These are phyloP conservation scores for Semaprochilodus insignis DNA, from an alignment of 2,797 vertebrate species.

Conservation along the genomic window DNA sequence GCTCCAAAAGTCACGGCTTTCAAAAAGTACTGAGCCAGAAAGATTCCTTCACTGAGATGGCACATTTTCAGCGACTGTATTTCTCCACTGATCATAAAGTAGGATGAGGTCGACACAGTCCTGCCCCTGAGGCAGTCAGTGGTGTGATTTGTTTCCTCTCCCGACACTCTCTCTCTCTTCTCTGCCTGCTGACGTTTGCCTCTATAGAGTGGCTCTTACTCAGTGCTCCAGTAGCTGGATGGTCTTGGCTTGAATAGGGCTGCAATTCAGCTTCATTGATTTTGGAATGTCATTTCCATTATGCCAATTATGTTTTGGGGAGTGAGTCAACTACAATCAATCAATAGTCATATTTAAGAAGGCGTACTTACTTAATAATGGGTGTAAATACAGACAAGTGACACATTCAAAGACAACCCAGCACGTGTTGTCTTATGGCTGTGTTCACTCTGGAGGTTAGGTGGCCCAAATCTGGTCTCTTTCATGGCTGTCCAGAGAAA, in stretches of 20 bases:
- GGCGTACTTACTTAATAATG: too few species aligned
- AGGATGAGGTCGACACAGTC: conserved; percentile 2
- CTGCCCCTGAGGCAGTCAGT: conserved; percentile 11
- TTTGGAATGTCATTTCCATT: too few species aligned
- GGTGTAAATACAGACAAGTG: too few species aligned
- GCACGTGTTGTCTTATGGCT: too few species aligned
- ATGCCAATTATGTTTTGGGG: too few species aligned
- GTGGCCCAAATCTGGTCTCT: too few species aligned
- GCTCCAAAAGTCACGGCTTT: not conserved
- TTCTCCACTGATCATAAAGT: conserved; percentile 5
- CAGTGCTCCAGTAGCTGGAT: not conserved
- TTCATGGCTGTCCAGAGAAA: too few species aligned
- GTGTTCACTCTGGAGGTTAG: too few species aligned
- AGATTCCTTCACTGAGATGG: not conserved
- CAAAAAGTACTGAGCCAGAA: conserved; percentile 10
- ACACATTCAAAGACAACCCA: too few species aligned
- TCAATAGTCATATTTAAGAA: too few species aligned
- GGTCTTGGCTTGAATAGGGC: not conserved
- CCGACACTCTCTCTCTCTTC: not conserved
- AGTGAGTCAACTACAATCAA: too few species aligned
- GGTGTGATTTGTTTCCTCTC: conserved; percentile 2
- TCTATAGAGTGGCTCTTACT: not conserved
- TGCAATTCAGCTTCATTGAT: too few species aligned
- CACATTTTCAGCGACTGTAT: conserved; percentile 8
- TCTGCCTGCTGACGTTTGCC: not conserved